Conservation (phyloP, 2,888 invertebrate genomes). For the Troides helena region DNA sequence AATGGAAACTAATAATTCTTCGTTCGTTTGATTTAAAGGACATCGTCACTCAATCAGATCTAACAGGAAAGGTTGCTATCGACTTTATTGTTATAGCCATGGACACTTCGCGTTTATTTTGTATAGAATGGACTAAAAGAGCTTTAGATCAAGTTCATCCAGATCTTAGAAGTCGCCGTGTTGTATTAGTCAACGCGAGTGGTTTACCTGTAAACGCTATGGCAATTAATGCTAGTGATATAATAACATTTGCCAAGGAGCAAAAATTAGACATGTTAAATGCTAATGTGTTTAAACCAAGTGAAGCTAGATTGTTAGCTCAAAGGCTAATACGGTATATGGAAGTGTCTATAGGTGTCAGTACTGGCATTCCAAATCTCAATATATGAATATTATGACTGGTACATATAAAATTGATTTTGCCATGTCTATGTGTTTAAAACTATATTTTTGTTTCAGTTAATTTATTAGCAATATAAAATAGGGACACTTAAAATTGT, state of each 20-base stretch:
- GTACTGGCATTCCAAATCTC: constrained; percentile 70
- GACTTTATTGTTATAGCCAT: constrained; percentile 68
- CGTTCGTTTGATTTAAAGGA: constrained; percentile 59
- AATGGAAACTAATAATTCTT: constrained; percentile 64
- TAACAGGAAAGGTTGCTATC: constrained; percentile 63
- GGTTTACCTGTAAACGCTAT: constrained; percentile 62
- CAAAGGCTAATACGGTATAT: constrained; percentile 61
- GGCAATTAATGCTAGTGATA: constrained; percentile 60
- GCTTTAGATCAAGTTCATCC: constrained; percentile 63
- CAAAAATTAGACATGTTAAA: constrained; percentile 61
- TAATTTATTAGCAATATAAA: no score
- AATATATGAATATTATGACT: constrained; percentile 46
- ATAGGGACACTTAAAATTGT: no score
- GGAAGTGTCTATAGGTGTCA: constrained; percentile 64
- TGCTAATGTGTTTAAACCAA: constrained; percentile 56
- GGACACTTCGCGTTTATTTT: constrained; percentile 64
- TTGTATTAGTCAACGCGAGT: constrained; percentile 66
- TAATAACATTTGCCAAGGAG: constrained; percentile 59
- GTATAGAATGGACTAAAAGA: constrained; percentile 65
- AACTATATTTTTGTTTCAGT: no score
- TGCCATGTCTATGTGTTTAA: no score
- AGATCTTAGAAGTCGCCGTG: constrained; percentile 62
- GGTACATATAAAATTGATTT: no score
- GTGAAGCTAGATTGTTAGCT: constrained; percentile 56
- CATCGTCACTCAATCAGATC: constrained; percentile 52